phyloP scores from a whole-genome alignment of 2,888 invertebrate genomes.

The Orthosia gracilis region DNA sequence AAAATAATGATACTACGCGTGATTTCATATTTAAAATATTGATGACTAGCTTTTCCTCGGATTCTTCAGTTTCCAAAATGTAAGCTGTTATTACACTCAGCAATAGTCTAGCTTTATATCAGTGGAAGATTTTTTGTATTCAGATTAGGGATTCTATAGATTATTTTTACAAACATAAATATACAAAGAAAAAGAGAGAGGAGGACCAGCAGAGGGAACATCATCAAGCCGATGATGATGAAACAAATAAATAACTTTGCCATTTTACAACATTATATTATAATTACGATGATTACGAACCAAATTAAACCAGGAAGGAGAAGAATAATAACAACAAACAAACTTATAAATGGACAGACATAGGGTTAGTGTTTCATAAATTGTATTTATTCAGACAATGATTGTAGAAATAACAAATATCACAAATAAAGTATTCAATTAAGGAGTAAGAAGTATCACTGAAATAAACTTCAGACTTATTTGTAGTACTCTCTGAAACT shows the following conservation, averaged over 20 bases:
- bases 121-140: too few relatives aligned
- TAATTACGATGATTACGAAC: background rate
- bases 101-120: background rate
- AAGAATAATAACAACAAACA: background rate
- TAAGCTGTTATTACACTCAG: background rate
- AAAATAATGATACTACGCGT: too few relatives aligned
- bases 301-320: background rate
- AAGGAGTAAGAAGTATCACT: constrained; percentile 21
- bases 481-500: constrained; percentile 19
- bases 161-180: background rate
- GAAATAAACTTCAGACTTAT: constrained; percentile 38
- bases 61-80: background rate
- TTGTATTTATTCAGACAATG: background rate
- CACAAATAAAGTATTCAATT: constrained; percentile 22
- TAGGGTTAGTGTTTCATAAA: constrained; percentile 2
- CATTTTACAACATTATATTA: too few relatives aligned
- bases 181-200: too few relatives aligned
- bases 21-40: background rate
- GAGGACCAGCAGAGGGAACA: too few relatives aligned
- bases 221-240: too few relatives aligned
- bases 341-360: background rate
- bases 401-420: constrained; percentile 1
- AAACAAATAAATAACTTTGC: too few relatives aligned
- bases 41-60: background rate
- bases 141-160: background rate